Evolutionary conservation across 2,797 vertebrate species (phyloP).

Genomic region (Danio albolineatus): DNA sequence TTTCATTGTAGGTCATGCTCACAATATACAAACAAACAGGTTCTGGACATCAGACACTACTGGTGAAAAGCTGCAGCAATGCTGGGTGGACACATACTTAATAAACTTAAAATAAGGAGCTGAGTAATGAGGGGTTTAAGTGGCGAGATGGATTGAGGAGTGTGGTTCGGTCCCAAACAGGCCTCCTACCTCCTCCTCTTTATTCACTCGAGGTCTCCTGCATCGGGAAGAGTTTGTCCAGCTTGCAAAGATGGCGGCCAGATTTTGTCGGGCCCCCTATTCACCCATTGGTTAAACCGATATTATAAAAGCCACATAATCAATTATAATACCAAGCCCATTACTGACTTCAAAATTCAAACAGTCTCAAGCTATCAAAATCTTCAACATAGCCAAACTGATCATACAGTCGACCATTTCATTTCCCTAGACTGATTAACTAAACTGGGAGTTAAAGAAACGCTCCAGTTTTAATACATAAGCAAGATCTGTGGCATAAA

Average conservation of each 20-base stretch:
- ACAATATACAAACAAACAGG: constrained; percentile 11
- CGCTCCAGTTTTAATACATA: neutral
- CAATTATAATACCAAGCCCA: constrained; percentile 8
- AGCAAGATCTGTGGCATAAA: neutral
- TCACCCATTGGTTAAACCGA: constrained; percentile 89
- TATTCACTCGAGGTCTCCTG: constrained; percentile 90
- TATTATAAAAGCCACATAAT: constrained; percentile 54
- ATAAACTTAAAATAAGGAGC: constrained; percentile 30
- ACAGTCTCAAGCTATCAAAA: neutral
- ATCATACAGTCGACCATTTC: neutral
- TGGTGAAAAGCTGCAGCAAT: constrained; percentile 25
- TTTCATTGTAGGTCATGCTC: neutral
- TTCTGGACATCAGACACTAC: neutral
- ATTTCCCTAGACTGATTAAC: neutral
- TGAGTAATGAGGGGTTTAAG: constrained; percentile 47
- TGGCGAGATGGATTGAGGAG: constrained; percentile 53
- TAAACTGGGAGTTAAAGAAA: neutral
- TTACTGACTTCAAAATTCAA: neutral
- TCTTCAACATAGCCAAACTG: neutral
- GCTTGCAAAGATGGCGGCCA: constrained; percentile 89
- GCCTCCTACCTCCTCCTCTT: constrained; percentile 97
- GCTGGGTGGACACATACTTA: neutral
- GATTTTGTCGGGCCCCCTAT: constrained; percentile 95
- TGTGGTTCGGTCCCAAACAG: constrained; percentile 55
- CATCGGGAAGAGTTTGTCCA: constrained; percentile 86